Evolutionary conservation across 2,888 invertebrate species (phyloP).

Genomic region (Argyresthia goedartella): DNA sequence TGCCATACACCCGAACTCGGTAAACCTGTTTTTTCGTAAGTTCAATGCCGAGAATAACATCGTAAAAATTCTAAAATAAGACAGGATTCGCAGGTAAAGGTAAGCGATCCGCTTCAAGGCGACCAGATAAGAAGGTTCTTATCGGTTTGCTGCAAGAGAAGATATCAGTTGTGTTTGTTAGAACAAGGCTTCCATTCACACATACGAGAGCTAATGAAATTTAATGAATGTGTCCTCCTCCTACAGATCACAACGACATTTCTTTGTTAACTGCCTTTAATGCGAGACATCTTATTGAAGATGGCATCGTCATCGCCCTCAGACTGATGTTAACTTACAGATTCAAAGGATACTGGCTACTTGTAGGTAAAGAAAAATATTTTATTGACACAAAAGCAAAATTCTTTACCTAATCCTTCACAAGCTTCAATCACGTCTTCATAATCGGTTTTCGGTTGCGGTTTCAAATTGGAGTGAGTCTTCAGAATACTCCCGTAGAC

Average conservation of each 20-base stretch:
- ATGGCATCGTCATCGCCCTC: background rate
- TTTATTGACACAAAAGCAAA: no score
- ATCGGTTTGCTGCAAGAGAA: constrained; percentile 3
- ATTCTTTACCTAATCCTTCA: constrained; percentile 46
- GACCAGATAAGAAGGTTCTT: constrained; percentile 7
- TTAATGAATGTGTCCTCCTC: constrained; percentile 8
- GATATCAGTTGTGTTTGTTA: no score
- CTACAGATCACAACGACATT: background rate
- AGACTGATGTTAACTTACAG: no score
- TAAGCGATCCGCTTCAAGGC: background rate
- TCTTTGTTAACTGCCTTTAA: background rate
- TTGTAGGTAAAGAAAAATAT: no score
- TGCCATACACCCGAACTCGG: constrained; percentile 25
- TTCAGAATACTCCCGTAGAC: constrained; percentile 59
- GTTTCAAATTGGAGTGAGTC: constrained; percentile 30
- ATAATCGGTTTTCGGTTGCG: constrained; percentile 34
- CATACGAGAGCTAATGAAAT: constrained; percentile 11
- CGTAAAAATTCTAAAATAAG: no score
- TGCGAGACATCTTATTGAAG: background rate
- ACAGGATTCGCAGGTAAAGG: background rate
- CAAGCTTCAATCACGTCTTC: constrained; percentile 55
- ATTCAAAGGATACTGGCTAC: no score
- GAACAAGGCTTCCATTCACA: constrained; percentile 12
- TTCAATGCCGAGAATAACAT: constrained; percentile 34
- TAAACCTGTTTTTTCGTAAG: constrained; percentile 54